These are phyloP conservation scores for Tiliqua scincoides DNA, from an alignment of 2,113 vertebrate genomes.

Conservation along the genomic window DNA sequence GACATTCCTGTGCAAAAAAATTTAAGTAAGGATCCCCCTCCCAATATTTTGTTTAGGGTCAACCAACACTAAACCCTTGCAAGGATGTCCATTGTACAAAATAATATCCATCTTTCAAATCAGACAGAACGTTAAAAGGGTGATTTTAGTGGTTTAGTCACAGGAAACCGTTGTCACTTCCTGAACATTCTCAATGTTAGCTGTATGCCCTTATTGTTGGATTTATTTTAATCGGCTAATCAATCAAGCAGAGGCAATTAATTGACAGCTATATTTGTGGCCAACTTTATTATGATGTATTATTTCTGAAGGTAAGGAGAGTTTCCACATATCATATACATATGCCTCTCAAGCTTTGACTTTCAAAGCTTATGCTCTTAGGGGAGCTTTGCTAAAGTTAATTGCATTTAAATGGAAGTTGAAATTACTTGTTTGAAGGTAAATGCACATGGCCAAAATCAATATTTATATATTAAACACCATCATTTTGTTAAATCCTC, in stretches of 20 bases:
- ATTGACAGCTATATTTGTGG: neutral
- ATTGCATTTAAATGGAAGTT: slow-evolving; percentile 19
- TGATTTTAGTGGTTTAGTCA: neutral
- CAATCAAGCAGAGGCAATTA: neutral
- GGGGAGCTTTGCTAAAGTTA: neutral
- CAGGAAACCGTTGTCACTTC: neutral
- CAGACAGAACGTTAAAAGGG: neutral
- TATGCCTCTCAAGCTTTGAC: neutral
- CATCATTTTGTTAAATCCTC: slow-evolving; percentile 6
- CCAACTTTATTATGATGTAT: neutral
- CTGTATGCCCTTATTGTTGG: neutral
- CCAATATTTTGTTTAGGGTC: neutral
- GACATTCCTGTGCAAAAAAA: no score
- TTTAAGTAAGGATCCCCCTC: no score
- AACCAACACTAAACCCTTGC: neutral
- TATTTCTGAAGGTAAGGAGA: neutral
- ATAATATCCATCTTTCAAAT: slow-evolving; percentile 15
- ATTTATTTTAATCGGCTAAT: neutral
- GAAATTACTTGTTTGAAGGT: slow-evolving; percentile 6
- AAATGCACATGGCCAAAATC: slow-evolving; percentile 6
- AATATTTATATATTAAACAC: slow-evolving; percentile 1
- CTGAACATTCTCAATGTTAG: no score
- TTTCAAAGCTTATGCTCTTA: neutral
- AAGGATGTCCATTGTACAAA: neutral
- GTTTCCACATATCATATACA: neutral